phyloP scores from a whole-genome alignment of 92 coral and sea anemone species.

The Montipora capitata region DNA sequence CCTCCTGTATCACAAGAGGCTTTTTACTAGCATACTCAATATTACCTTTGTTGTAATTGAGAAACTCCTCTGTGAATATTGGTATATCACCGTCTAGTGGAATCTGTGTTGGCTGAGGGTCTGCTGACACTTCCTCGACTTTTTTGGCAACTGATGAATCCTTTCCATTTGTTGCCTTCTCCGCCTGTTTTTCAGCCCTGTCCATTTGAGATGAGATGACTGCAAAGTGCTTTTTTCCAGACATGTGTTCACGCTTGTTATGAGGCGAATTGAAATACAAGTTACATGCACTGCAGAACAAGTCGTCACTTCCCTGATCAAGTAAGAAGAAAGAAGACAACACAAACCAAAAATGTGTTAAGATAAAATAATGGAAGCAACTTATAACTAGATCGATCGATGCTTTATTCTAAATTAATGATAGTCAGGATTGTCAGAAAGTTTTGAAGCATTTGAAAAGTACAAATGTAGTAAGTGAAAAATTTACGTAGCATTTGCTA shows the following conservation, averaged over 20 bases:
- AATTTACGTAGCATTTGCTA: too few species aligned
- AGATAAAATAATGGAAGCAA: background rate
- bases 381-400: too few species aligned
- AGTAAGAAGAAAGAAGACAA: background rate
- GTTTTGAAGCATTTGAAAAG: too few species aligned
- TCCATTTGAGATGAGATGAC: conserved; percentile 80
- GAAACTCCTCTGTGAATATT: conserved; percentile 97
- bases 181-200: conserved; percentile 58
- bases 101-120: conserved; percentile 45
- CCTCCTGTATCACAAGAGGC: too few species aligned
- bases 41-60: conserved; percentile 97
- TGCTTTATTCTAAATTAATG: too few species aligned
- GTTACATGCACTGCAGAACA: conserved; percentile 92
- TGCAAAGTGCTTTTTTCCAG: conserved; percentile 90
- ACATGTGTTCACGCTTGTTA: conserved; percentile 92
- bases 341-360: background rate
- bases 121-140: conserved; percentile 48
- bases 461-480: too few species aligned
- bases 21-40: background rate
- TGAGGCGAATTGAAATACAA: conserved; percentile 93
- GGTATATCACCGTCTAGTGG: conserved; percentile 96
- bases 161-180: conserved; percentile 51
- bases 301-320: conserved; percentile 67
- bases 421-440: too few species aligned
- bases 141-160: conserved; percentile 54